Evolutionary conservation across 53 echinoderm and acorn worm species (phyloP).

Genomic region (Crossaster papposus): DNA sequence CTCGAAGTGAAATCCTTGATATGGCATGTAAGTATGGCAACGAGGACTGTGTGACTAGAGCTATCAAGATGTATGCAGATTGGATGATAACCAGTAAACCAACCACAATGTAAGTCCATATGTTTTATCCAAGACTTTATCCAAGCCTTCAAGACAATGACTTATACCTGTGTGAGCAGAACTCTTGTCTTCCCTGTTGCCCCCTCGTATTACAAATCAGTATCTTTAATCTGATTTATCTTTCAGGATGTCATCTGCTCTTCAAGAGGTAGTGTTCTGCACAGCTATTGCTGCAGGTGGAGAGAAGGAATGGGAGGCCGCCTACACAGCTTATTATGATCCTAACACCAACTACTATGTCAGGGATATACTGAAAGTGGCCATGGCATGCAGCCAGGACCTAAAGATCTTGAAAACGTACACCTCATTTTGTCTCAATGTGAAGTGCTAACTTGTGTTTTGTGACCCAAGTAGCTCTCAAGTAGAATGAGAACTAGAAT

Average conservation of each 20-base stretch:
- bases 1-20: conserved; percentile 55
- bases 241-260: conserved; percentile 71
- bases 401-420: conserved; percentile 84
- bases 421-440: neutral
- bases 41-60: conserved; percentile 56
- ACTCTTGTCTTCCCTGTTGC: too few relatives aligned
- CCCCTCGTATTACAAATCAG: neutral
- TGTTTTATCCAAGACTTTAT: neutral
- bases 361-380: neutral
- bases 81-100: conserved; percentile 68
- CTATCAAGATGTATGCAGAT: conserved; percentile 35
- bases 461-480: neutral
- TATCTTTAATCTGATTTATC: neutral
- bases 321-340: conserved; percentile 62
- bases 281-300: conserved; percentile 78
- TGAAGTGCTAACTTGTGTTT: neutral
- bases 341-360: neutral
- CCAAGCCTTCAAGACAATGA: too few relatives aligned
- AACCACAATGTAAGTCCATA: conserved; percentile 56
- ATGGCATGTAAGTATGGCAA: conserved; percentile 73
- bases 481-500: neutral
- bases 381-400: conserved; percentile 75
- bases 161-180: too few relatives aligned
- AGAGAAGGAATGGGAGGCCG: conserved; percentile 80
- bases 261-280: conserved; percentile 79